These are phyloP conservation scores for Astur gentilis DNA, from an alignment of 2,113 vertebrate species.

Conservation along the genomic window DNA sequence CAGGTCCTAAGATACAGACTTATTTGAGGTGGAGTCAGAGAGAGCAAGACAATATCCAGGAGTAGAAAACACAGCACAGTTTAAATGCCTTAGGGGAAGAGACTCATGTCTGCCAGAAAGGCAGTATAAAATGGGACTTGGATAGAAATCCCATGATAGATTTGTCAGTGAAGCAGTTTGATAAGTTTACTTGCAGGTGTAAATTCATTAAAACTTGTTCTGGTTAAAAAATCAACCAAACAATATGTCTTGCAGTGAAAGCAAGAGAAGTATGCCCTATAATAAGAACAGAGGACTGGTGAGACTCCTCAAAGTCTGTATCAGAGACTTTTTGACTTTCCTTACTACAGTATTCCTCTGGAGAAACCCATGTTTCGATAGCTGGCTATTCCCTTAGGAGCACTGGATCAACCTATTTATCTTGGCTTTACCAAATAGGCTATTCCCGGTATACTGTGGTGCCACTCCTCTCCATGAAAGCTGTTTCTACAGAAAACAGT, in stretches of 20 bases:
- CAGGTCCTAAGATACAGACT: background rate
- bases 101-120: background rate
- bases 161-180: background rate
- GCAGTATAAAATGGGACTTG: background rate
- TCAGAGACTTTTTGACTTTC: background rate
- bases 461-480: background rate
- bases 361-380: background rate
- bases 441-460: background rate
- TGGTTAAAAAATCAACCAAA: background rate
- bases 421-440: background rate
- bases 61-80: background rate
- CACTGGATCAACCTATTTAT: background rate
- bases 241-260: background rate
- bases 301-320: background rate
- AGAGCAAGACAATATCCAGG: conserved; percentile 5
- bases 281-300: background rate
- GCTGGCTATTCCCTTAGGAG: background rate
- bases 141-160: background rate
- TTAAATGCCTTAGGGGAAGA: background rate
- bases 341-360: background rate
- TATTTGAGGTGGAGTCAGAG: conserved; percentile 8
- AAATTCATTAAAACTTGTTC: background rate
- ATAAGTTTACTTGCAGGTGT: background rate
- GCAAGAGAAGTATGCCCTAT: background rate
- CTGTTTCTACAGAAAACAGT: background rate